Conservation (phyloP, 1,140 invertebrate species). For the Tetragnatha versicolor region DNA sequence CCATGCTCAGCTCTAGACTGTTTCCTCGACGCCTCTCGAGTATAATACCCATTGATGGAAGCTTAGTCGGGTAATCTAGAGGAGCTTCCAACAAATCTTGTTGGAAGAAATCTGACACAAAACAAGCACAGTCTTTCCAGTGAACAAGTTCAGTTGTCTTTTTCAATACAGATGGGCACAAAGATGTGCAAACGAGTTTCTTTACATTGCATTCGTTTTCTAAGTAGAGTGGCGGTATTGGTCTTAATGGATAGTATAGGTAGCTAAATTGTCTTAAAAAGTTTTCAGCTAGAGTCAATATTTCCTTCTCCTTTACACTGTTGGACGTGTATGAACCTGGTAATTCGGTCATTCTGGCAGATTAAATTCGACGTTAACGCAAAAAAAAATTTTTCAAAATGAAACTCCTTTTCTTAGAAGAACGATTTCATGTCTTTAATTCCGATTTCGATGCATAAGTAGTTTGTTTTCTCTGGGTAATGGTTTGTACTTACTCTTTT, state of each 20-base stretch:
- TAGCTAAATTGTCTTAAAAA: constrained; percentile 80
- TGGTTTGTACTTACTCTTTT: too few species aligned
- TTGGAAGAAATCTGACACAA: constrained; percentile 66
- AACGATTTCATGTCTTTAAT: too few species aligned
- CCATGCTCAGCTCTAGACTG: constrained; percentile 81
- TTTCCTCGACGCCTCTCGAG: constrained; percentile 76
- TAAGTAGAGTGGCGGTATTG: constrained; percentile 76
- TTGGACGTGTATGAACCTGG: constrained; percentile 77
- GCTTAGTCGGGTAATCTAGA: constrained; percentile 67
- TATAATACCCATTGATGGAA: constrained; percentile 79
- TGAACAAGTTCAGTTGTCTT: constrained; percentile 64
- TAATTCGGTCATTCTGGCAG: constrained; percentile 58
- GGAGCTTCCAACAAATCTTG: constrained; percentile 63
- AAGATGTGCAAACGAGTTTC: constrained; percentile 67
- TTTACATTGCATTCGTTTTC: constrained; percentile 79
- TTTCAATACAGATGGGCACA: constrained; percentile 61
- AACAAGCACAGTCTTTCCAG: constrained; percentile 65
- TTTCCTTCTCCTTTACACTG: constrained; percentile 77
- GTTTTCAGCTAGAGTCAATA: constrained; percentile 80
- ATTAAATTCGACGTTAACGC: not conserved
- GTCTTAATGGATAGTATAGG: constrained; percentile 73
- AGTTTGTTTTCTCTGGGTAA: too few species aligned
- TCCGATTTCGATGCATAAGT: too few species aligned
- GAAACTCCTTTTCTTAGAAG: too few species aligned
- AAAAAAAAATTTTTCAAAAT: too few species aligned